Conservation (phyloP, 2,797 vertebrate species). For the Antrozous pallidus region DNA sequence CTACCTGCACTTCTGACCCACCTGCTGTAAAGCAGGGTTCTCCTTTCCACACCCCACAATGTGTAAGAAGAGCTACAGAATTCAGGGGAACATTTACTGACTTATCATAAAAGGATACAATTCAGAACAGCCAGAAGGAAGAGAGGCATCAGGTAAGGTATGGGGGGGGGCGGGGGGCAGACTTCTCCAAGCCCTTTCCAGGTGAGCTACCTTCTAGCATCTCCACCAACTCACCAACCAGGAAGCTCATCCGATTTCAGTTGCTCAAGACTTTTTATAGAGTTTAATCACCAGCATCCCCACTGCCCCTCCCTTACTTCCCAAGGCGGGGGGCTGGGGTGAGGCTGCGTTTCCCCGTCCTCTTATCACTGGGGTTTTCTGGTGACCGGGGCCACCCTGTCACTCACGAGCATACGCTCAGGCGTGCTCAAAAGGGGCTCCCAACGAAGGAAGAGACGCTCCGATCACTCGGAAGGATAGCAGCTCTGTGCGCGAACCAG, state of each 20-base stretch:
- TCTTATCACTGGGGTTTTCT: not conserved
- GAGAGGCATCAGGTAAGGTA: not conserved
- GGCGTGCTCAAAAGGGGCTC: not conserved
- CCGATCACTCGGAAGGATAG: not conserved
- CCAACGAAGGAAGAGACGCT: not conserved
- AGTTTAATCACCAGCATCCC: not conserved
- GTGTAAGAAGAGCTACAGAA: not conserved
- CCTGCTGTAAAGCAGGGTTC: not conserved
- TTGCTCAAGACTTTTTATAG: not conserved
- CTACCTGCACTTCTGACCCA: not conserved
- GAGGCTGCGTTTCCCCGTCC: not conserved
- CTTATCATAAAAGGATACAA: not conserved
- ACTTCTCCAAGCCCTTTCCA: not conserved
- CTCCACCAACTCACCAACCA: not conserved
- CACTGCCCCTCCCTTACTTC: not conserved
- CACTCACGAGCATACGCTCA: not conserved
- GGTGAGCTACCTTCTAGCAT: not conserved
- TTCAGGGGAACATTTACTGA: not conserved
- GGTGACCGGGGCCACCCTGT: not conserved
- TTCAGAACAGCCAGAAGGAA: not conserved
- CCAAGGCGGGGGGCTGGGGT: not conserved
- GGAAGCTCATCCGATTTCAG: not conserved
- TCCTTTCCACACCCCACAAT: not conserved
- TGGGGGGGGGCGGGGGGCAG: not conserved
- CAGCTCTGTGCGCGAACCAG: not conserved